Percentiles rank a stretch among this genome's conserved stretches.
Evolutionary conservation across 2,113 vertebrate species (phyloP).

Genomic region (Pelodiscus sinensis): DNA sequence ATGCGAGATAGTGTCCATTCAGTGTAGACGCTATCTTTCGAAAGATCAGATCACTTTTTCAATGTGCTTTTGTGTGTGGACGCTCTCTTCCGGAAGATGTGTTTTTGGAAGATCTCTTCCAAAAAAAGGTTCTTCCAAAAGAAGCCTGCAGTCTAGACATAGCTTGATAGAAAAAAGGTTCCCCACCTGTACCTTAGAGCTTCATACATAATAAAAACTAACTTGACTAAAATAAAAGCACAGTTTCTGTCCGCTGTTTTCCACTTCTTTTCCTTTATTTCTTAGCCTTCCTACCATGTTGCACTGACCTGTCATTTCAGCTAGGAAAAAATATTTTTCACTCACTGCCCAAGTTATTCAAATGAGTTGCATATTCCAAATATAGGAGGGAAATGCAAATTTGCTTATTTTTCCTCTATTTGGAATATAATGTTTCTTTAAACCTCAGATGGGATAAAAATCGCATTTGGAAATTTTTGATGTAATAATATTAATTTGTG

Average conservation of each 20-base stretch:
- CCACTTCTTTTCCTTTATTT: not conserved
- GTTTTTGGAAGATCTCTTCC: too few species aligned
- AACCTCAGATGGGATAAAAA: not conserved
- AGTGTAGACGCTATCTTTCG: too few species aligned
- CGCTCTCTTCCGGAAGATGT: too few species aligned
- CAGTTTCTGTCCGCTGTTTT: not conserved
- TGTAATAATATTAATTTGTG: not conserved
- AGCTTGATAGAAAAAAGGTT: too few species aligned
- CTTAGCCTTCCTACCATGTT: not conserved
- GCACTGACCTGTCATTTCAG: not conserved
- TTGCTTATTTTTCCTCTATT: not conserved
- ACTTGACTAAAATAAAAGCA: not conserved
- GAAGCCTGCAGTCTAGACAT: too few species aligned
- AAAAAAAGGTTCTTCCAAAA: too few species aligned
- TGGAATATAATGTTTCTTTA: not conserved
- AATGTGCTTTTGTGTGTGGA: too few species aligned
- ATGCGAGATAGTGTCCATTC: too few species aligned
- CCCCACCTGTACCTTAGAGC: not conserved
- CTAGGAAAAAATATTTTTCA: not conserved
- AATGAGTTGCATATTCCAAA: not conserved
- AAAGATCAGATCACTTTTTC: too few species aligned
- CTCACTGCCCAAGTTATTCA: not conserved
- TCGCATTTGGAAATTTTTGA: not conserved
- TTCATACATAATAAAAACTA: not conserved
- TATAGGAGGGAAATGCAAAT: not conserved